Base-by-base conservation (phyloP, 2,797 vertebrate genomes). In the Erethizon dorsatum region DNA sequence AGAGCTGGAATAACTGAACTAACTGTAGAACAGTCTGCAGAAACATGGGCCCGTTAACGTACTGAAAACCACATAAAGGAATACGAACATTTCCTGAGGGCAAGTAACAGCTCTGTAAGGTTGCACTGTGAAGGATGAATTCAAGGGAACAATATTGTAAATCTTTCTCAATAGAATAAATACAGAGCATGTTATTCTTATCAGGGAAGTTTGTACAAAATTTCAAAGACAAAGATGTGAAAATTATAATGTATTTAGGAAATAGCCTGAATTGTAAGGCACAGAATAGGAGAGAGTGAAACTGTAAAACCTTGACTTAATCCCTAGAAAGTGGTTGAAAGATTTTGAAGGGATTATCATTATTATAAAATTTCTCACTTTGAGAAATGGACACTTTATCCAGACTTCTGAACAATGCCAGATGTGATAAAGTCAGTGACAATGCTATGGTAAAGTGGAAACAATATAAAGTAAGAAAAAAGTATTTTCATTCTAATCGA, bases 291-390 rank as follows among this genome's bases (percentile, higher is more conserved):
- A 89, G 14, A 3, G 84, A 65, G 88, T 54, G 56, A 65, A 96
- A 61, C 41, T 71, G 33, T 20, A 96, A 93, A 93, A 37, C 33
- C 63, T 97, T 89, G 28, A 84, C 63, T 78, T 95, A 92, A 97
- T 96, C 45, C 88, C 13, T 57, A 71, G 50, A 91, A 77, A 96
- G 75, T 41, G 52, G 71, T 2, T 92, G 26, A 71, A 84, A 83
- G 50, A 73, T 88, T 96, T 93, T 83, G 78, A 95, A 96, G 52
- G 89, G 77, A 88, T 96, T 96, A 97, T 88, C 71, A 37, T 84
- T 87, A 85, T 79, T 63, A 92, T 90, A 78, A 65, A 85, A 79
- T 91, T 96, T 93, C 94, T 96, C 78, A 92, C 73, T 97, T 95
- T 67, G 28, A 93, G 50, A 94, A 95, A 94, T 77, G 65, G 47